A percentile compares a stretch with the other conserved stretches of the same genome.
Conservation (phyloP, 2,113 vertebrate species). For the Pycnonotus jocosus region DNA sequence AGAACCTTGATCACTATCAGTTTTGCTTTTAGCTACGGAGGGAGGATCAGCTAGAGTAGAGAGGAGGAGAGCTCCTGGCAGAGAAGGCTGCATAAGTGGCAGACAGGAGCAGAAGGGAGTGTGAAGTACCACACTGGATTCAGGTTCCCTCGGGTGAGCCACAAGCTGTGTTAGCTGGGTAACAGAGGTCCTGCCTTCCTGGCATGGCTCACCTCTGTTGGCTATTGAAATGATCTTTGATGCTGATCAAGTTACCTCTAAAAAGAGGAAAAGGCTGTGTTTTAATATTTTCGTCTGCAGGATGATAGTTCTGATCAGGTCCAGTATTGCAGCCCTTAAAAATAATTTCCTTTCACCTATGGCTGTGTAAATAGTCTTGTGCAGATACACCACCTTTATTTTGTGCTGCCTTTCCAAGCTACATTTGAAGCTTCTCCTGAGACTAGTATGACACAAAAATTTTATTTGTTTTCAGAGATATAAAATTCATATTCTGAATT, state of each 20-base stretch:
- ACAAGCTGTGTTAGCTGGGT: background rate
- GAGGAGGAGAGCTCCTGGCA: background rate
- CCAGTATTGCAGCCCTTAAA: background rate
- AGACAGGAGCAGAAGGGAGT: background rate
- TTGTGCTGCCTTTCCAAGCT: background rate
- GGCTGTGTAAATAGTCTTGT: background rate
- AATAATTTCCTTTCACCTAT: background rate
- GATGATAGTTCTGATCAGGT: background rate
- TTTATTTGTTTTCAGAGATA: background rate
- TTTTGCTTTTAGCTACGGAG: background rate
- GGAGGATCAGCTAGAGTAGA: background rate
- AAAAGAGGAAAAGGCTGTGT: background rate
- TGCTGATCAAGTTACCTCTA: background rate
- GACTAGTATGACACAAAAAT: background rate
- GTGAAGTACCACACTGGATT: background rate
- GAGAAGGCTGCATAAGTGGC: accelerated
- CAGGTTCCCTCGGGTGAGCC: background rate
- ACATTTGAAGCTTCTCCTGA: background rate
- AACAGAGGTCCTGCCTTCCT: background rate
- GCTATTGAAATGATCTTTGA: background rate
- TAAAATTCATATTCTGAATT: background rate
- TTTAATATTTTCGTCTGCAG: accelerated
- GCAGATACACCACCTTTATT: background rate
- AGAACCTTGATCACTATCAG: background rate
- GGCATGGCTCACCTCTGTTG: background rate